Percentiles rank a stretch among this genome's conserved stretches.
Conservation (phyloP, 2,113 vertebrate genomes). For the Corythoichthys intestinalis region DNA sequence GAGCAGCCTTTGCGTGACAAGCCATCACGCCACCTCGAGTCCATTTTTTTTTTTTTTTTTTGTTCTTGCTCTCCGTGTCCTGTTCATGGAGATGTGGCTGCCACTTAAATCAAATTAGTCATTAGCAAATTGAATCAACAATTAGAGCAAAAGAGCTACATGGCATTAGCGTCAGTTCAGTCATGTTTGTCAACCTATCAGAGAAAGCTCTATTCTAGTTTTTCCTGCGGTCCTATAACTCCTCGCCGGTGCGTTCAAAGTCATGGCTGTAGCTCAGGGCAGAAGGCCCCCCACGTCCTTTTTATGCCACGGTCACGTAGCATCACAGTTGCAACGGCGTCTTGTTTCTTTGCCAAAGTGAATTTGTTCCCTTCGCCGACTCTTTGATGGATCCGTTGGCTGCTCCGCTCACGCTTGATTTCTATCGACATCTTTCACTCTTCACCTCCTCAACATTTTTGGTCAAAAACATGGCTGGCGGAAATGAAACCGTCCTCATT, state of each 20-base stretch:
- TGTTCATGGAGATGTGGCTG: conserved; percentile 68
- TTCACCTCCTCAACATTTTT: conserved; percentile 72
- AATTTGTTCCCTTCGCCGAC: conserved; percentile 75
- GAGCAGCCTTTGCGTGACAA: conserved; percentile 70
- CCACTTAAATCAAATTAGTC: conserved; percentile 88
- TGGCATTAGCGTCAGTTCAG: conserved; percentile 80
- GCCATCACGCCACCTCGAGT: conserved; percentile 67
- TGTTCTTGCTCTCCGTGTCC: conserved; percentile 58
- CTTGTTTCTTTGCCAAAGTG: conserved; percentile 60
- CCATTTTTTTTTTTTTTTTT: conserved; percentile 32
- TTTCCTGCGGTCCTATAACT: conserved; percentile 49
- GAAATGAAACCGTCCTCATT: conserved; percentile 90
- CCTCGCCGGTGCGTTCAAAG: conserved; percentile 52
- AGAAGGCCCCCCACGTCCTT: conserved; percentile 22
- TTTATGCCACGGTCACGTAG: conserved; percentile 61
- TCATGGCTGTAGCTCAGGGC: conserved; percentile 64
- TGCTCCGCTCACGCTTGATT: conserved; percentile 77
- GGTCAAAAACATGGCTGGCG: conserved; percentile 86
- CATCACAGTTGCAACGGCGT: conserved; percentile 51
- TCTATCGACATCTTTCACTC: conserved; percentile 79
- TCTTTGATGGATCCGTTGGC: conserved; percentile 72
- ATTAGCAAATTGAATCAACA: conserved; percentile 83
- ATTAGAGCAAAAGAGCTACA: conserved; percentile 81
- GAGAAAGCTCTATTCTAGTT: conserved; percentile 68
- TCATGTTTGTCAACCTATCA: conserved; percentile 73